Conservation (phyloP, 2,888 invertebrate genomes). For the Chrysolina haemoptera region DNA sequence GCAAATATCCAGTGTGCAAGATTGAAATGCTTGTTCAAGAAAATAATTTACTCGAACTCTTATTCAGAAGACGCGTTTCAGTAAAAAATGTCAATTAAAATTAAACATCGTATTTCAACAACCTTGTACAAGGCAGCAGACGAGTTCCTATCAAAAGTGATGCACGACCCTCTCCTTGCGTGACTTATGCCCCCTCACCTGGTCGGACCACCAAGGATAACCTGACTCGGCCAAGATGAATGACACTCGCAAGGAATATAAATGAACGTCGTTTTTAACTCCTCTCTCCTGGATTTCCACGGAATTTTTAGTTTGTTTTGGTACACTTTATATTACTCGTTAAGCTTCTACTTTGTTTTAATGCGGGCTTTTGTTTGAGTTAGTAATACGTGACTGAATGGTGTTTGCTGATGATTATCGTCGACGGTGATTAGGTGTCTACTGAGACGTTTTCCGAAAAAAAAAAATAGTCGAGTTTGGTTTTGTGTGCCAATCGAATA, state of each 20-base stretch:
- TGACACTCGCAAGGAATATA: slow-evolving; percentile 37
- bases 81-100: background rate
- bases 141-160: slow-evolving; percentile 29
- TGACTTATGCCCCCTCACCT: slow-evolving; percentile 37
- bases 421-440: slow-evolving; percentile 11
- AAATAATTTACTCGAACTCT: too few species aligned
- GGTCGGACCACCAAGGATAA: slow-evolving; percentile 36
- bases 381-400: slow-evolving; percentile 26
- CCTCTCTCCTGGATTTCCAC: slow-evolving; percentile 17
- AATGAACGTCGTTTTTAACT: slow-evolving; percentile 34
- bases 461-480: background rate
- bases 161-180: slow-evolving; percentile 28
- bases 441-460: slow-evolving; percentile 8
- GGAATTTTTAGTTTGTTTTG: slow-evolving; percentile 27
- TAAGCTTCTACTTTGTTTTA: slow-evolving; percentile 29
- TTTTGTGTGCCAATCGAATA: slow-evolving; percentile 5
- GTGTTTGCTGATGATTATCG: slow-evolving; percentile 31
- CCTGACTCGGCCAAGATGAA: slow-evolving; percentile 32
- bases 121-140: slow-evolving; percentile 10
- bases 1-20: too few species aligned
- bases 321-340: slow-evolving; percentile 29
- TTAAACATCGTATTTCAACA: slow-evolving; percentile 2
- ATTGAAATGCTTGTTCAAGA: too few species aligned
- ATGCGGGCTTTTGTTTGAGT: slow-evolving; percentile 27
- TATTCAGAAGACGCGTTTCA: too few species aligned